These are phyloP conservation scores for Sycophaga agraensis DNA, from an alignment of 1,140 invertebrate genomes.

Conservation along the genomic window DNA sequence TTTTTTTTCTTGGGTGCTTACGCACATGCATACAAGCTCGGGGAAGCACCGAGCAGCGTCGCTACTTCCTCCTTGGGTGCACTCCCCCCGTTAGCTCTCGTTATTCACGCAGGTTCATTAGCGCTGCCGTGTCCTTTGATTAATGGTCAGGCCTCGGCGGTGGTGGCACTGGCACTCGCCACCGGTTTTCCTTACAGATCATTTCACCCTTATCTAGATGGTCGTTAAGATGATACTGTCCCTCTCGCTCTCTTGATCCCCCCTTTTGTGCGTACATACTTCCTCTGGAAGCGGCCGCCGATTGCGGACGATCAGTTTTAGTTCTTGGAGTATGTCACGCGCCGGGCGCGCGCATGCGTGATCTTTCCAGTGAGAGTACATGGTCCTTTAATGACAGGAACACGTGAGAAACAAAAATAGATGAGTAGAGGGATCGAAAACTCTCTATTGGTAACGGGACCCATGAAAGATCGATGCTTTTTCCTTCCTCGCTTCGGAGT, in stretches of 20 bases:
- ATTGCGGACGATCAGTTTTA: neutral
- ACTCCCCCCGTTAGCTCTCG: constrained; percentile 18
- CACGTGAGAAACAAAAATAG: constrained; percentile 29
- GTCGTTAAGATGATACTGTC: constrained; percentile 52
- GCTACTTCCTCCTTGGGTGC: neutral
- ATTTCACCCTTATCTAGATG: constrained; percentile 53
- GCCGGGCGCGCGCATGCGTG: constrained; percentile 15
- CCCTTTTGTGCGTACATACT: neutral
- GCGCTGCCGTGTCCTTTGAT: constrained; percentile 53
- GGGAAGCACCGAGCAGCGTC: neutral
- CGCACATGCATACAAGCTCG: neutral
- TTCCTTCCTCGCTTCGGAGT: too few species aligned
- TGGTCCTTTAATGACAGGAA: constrained; percentile 32
- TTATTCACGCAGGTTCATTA: constrained; percentile 51
- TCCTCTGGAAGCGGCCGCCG: neutral
- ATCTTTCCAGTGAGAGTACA: constrained; percentile 16
- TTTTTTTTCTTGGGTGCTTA: neutral
- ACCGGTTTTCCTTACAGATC: constrained; percentile 50
- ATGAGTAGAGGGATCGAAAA: neutral
- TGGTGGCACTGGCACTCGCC: constrained; percentile 39
- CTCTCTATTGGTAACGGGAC: neutral
- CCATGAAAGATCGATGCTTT: neutral
- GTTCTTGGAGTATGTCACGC: neutral
- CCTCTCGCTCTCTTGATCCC: neutral
- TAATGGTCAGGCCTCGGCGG: constrained; percentile 43